These are phyloP conservation scores for Notiomystis cincta DNA, from an alignment of 2,113 vertebrate species.

Conservation along the genomic window DNA sequence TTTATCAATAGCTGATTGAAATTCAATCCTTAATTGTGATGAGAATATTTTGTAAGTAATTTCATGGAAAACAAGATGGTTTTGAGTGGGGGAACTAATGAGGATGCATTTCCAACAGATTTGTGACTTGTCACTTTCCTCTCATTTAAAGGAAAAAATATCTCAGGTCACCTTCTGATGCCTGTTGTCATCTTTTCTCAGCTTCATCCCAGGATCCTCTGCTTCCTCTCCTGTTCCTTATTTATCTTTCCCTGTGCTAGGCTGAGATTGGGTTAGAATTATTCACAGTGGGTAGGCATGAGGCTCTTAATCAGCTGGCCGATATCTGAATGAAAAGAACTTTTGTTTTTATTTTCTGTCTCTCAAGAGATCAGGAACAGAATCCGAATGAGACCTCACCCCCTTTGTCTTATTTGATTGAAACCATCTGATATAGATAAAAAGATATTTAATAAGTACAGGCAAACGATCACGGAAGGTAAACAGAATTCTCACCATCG, in stretches of 20 bases:
- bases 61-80: not conserved
- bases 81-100: not conserved
- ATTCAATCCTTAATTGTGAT: not conserved
- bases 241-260: not conserved
- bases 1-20: not conserved
- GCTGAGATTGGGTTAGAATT: not conserved
- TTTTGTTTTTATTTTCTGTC: not conserved
- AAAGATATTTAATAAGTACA: not conserved
- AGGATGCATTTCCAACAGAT: not conserved
- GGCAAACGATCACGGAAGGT: rapidly evolving
- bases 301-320: not conserved
- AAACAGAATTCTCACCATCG: not conserved
- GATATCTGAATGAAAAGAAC: not conserved
- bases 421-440: not conserved
- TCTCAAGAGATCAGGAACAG: not conserved
- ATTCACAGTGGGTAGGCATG: not conserved
- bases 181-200: not conserved
- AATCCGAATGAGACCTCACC: not conserved
- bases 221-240: not conserved
- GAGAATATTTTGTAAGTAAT: not conserved
- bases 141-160: not conserved
- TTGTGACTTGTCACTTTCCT: not conserved
- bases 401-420: not conserved
- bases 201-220: not conserved
- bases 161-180: not conserved